These are phyloP conservation scores for Eptatretus burgeri DNA, from an alignment of 2,113 vertebrate genomes.

Conservation along the genomic window DNA sequence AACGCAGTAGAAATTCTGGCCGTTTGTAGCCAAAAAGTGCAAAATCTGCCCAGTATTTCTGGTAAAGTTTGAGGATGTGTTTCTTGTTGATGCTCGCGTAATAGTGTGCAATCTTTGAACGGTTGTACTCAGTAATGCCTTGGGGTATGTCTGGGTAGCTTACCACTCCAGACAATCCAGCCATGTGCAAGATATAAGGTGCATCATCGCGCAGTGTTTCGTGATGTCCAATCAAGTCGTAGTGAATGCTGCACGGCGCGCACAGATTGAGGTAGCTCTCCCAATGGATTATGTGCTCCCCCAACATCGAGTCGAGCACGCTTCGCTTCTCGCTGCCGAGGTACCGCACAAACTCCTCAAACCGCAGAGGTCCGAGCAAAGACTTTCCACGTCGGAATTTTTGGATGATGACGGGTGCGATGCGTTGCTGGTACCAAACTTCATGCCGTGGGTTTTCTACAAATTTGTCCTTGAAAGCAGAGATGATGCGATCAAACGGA, in stretches of 20 bases:
- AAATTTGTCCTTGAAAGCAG: conserved; percentile 93
- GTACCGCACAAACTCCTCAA: conserved; percentile 86
- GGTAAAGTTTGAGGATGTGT: conserved; percentile 46
- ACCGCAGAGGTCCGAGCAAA: conserved; percentile 38
- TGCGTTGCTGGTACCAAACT: conserved; percentile 84
- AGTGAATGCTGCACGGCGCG: conserved; percentile 57
- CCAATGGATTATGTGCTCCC: conserved; percentile 85
- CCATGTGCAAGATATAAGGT: conserved; percentile 41
- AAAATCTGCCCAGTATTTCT: conserved; percentile 59
- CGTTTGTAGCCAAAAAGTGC: conserved; percentile 56
- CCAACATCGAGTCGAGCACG: conserved; percentile 52
- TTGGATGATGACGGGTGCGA: conserved; percentile 64
- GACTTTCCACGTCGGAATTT: conserved; percentile 51
- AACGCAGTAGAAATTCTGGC: conserved; percentile 32
- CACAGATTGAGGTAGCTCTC: conserved; percentile 64
- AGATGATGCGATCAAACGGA: conserved; percentile 80
- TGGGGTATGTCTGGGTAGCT: conserved; percentile 65
- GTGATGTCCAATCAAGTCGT: conserved; percentile 59
- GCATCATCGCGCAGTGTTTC: conserved; percentile 70
- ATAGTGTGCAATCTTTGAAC: conserved; percentile 56
- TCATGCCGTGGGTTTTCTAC: conserved; percentile 80
- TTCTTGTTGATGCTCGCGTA: conserved; percentile 58
- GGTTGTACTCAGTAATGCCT: conserved; percentile 68
- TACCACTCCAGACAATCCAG: conserved; percentile 43
- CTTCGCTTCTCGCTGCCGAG: conserved; percentile 49